These are phyloP conservation scores for Peromyscus melanophrys DNA, from an alignment of 2,797 vertebrate genomes.

Conservation along the genomic window DNA sequence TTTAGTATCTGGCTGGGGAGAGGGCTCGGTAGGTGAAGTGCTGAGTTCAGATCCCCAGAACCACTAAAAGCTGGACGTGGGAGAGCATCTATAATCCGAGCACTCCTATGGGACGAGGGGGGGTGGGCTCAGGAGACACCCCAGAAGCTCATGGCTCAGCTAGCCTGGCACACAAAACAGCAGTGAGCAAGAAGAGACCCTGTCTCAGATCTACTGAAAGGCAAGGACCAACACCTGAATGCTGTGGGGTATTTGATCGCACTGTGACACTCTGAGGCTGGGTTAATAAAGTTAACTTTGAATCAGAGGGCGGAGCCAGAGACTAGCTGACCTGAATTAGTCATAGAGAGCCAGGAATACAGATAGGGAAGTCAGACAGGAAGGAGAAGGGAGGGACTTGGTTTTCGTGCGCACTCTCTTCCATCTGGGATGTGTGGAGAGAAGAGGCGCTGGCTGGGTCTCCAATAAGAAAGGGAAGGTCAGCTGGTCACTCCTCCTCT, in stretches of 20 bases:
- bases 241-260: neutral
- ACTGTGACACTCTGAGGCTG: neutral
- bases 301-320: neutral
- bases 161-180: neutral
- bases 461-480: neutral
- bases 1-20: neutral
- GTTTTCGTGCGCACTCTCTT: neutral
- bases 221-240: neutral
- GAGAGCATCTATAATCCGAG: neutral
- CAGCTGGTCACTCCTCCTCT: neutral
- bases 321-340: neutral
- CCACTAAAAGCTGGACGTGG: neutral
- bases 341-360: neutral
- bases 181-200: neutral
- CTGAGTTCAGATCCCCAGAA: neutral
- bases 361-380: neutral
- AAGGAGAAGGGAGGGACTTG: neutral
- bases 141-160: neutral
- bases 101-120: neutral
- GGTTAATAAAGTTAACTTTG: neutral
- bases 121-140: neutral
- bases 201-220: neutral
- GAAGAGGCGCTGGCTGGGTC: neutral
- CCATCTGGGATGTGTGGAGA: neutral
- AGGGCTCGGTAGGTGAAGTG: neutral